phyloP scores from a whole-genome alignment of 2,888 invertebrate species.

The Drosophila suboccidentalis region DNA sequence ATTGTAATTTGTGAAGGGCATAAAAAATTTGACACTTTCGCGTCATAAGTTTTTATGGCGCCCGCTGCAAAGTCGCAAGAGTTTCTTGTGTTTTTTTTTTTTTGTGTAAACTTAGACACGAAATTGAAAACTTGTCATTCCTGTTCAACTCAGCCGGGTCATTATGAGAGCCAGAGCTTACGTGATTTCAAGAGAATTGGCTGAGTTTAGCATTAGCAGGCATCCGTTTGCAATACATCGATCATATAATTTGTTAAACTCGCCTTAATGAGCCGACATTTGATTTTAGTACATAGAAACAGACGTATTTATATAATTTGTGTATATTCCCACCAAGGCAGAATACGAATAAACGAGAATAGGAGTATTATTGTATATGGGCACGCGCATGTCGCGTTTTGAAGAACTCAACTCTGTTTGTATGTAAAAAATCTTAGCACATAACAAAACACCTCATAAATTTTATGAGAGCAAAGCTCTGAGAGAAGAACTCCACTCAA shows the following conservation, averaged over 20 bases:
- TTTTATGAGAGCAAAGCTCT: slow-evolving; percentile 57
- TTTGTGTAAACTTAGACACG: slow-evolving; percentile 36
- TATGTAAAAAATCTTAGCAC: slow-evolving; percentile 57
- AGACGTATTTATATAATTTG: no score
- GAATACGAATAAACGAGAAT: slow-evolving; percentile 11
- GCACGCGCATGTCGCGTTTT: slow-evolving; percentile 55
- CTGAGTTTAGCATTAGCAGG: slow-evolving; percentile 28
- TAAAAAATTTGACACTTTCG: slow-evolving; percentile 70
- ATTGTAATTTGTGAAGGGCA: slow-evolving; percentile 70
- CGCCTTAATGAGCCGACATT: slow-evolving; percentile 66
- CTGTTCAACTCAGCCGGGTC: slow-evolving; percentile 54
- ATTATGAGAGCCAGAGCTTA: slow-evolving; percentile 44
- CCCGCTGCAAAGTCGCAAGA: slow-evolving; percentile 15
- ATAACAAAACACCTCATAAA: slow-evolving; percentile 78
- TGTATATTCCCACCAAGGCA: neutral
- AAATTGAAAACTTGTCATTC: slow-evolving; percentile 69
- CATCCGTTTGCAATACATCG: slow-evolving; percentile 59
- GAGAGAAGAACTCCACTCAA: slow-evolving; percentile 53
- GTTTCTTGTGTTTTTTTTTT: neutral
- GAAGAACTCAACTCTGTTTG: slow-evolving; percentile 8
- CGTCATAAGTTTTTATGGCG: slow-evolving; percentile 51
- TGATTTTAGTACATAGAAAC: slow-evolving; percentile 44
- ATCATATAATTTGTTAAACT: slow-evolving; percentile 72
- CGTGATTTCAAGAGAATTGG: slow-evolving; percentile 59
- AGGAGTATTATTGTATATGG: slow-evolving; percentile 19